A percentile compares a stretch with the other conserved stretches of the same genome.
Evolutionary conservation across 1,140 invertebrate species (phyloP).

Genomic region (Telenomus remus): DNA sequence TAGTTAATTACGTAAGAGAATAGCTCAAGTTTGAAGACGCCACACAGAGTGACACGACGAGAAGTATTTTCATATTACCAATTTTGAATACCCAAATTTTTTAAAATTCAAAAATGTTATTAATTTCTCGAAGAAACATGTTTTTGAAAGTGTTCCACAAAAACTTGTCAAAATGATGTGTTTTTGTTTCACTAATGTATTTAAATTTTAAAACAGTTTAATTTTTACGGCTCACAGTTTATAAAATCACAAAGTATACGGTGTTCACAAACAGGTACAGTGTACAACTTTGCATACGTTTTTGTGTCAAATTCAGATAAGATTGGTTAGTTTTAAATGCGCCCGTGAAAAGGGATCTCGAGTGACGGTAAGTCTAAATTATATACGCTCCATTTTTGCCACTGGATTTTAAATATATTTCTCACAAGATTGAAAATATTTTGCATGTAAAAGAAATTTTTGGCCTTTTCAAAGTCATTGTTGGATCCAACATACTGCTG

Average conservation of each 20-base stretch:
- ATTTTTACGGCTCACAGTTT: constrained; percentile 24
- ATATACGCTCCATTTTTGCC: constrained; percentile 45
- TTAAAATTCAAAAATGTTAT: background rate
- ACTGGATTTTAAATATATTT: constrained; percentile 33
- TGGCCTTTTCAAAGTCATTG: background rate
- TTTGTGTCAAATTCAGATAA: constrained; percentile 41
- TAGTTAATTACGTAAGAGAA: too few relatives aligned
- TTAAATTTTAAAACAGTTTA: background rate
- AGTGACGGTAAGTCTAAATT: constrained; percentile 35
- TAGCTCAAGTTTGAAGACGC: too few relatives aligned
- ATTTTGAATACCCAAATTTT: too few relatives aligned
- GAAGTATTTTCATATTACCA: too few relatives aligned
- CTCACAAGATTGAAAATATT: constrained; percentile 25
- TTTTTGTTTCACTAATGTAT: background rate
- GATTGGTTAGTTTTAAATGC: constrained; percentile 29
- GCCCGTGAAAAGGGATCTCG: constrained; percentile 19
- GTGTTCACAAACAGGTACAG: constrained; percentile 12
- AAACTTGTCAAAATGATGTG: too few relatives aligned
- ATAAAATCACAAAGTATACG: constrained; percentile 12
- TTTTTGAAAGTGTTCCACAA: too few relatives aligned
- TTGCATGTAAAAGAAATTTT: constrained; percentile 17
- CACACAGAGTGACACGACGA: too few relatives aligned
- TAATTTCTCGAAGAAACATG: too few relatives aligned
- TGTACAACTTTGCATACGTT: constrained; percentile 42
- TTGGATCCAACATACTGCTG: background rate